Conservation (phyloP, 2,797 vertebrate genomes). For the Anniella stebbinsi region DNA sequence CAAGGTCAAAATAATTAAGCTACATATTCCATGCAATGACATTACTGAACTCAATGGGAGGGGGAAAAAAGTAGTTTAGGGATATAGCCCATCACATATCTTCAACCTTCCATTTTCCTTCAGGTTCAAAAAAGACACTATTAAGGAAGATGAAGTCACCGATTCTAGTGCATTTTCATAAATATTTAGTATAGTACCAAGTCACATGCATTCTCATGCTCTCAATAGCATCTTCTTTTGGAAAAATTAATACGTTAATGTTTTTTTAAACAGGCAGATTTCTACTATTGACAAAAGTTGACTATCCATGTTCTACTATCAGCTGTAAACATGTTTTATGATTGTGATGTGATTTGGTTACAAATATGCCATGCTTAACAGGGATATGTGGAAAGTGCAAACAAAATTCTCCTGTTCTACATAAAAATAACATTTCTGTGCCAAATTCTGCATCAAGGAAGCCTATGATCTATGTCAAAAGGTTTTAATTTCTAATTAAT, state of each 20-base stretch:
- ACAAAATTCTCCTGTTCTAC: not conserved
- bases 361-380: slow-evolving; percentile 19
- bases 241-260: slow-evolving; percentile 70
- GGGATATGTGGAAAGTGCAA: not conserved
- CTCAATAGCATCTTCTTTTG: slow-evolving; percentile 64
- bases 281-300: slow-evolving; percentile 75
- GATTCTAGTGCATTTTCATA: slow-evolving; percentile 61
- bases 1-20: not conserved
- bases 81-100: slow-evolving; percentile 30
- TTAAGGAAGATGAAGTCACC: slow-evolving; percentile 72
- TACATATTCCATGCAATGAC: not conserved
- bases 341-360: slow-evolving; percentile 17
- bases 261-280: slow-evolving; percentile 72
- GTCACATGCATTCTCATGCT: slow-evolving; percentile 72
- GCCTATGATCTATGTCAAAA: not conserved
- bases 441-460: not conserved
- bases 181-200: slow-evolving; percentile 70
- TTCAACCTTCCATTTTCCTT: slow-evolving; percentile 68
- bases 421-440: not conserved
- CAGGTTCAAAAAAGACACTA: slow-evolving; percentile 70
- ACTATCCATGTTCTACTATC: slow-evolving; percentile 62
- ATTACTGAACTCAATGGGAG: not conserved
- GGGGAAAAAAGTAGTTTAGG: not conserved
- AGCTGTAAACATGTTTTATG: slow-evolving; percentile 59
- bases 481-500: not conserved